Percentiles rank a stretch among this genome's conserved stretches.
These are phyloP conservation scores for Grapholita molesta DNA, from an alignment of 1,140 invertebrate species.

Conservation along the genomic window DNA sequence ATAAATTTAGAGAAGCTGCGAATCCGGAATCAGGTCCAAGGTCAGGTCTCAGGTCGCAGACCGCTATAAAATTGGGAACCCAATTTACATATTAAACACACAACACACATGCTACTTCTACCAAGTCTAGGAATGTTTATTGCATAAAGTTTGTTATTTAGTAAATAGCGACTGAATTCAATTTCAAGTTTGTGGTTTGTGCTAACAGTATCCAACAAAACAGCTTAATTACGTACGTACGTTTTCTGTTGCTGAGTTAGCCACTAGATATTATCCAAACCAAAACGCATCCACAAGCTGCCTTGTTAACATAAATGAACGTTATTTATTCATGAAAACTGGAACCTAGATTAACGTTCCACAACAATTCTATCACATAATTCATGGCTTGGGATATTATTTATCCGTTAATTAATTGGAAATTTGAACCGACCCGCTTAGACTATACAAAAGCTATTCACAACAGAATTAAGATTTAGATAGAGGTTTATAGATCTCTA, in stretches of 20 bases:
- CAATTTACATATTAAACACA: not conserved
- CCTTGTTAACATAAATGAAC: not conserved
- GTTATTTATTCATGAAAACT: slow-evolving; percentile 2
- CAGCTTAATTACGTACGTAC: not conserved
- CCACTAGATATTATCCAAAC: not conserved
- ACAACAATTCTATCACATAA: not conserved
- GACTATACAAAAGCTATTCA: slow-evolving; percentile 3
- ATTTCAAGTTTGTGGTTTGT: not conserved
- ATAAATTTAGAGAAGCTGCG: not conserved
- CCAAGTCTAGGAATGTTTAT: no score
- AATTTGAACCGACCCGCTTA: not conserved
- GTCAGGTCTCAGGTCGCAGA: no score
- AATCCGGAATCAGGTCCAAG: not conserved
- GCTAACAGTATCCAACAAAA: not conserved
- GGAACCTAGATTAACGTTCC: not conserved
- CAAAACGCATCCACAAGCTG: not conserved
- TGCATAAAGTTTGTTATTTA: not conserved
- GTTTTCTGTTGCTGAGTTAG: not conserved
- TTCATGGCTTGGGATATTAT: not conserved
- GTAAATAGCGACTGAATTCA: not conserved
- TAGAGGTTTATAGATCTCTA: not conserved
- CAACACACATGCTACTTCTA: not conserved
- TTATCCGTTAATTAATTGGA: slow-evolving; percentile 1
- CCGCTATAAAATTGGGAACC: not conserved
- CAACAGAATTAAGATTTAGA: not conserved